Evolutionary conservation across 2,888 invertebrate species (phyloP).

Genomic region (Doris montereyensis): DNA sequence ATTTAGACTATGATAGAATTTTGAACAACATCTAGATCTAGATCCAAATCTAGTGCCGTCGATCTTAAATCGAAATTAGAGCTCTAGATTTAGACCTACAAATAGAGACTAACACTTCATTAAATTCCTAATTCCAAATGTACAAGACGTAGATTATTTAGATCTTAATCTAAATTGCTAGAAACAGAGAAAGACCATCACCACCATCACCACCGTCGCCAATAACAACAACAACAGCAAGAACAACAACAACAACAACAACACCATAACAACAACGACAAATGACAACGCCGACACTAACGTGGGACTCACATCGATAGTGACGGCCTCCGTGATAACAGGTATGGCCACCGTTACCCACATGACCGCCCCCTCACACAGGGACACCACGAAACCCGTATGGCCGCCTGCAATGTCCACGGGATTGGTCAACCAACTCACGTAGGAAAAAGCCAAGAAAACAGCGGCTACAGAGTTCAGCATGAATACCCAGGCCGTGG

Average conservation of each 20-base stretch:
- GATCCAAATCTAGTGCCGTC: not conserved
- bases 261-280: too few relatives aligned
- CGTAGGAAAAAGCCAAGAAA: slow-evolving; percentile 56
- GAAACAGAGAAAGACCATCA: not conserved
- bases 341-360: slow-evolving; percentile 65
- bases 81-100: too few relatives aligned
- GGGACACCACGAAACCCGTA: slow-evolving; percentile 63
- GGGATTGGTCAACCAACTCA: slow-evolving; percentile 63
- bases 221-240: not conserved
- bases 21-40: too few relatives aligned
- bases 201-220: not conserved
- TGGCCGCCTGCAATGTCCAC: slow-evolving; percentile 67
- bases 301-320: slow-evolving; percentile 44
- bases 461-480: slow-evolving; percentile 50
- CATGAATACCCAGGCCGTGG: slow-evolving; percentile 51
- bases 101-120: too few relatives aligned
- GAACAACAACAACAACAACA: not conserved
- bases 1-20: too few relatives aligned
- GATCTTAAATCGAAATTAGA: not conserved
- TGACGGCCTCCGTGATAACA: too few relatives aligned
- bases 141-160: too few relatives aligned
- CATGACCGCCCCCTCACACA: too few relatives aligned
- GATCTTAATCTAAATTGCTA: too few relatives aligned
- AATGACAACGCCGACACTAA: not conserved
- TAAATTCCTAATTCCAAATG: too few relatives aligned